These are phyloP conservation scores for Salvator merianae DNA, from an alignment of 2,113 vertebrate species.

Conservation along the genomic window DNA sequence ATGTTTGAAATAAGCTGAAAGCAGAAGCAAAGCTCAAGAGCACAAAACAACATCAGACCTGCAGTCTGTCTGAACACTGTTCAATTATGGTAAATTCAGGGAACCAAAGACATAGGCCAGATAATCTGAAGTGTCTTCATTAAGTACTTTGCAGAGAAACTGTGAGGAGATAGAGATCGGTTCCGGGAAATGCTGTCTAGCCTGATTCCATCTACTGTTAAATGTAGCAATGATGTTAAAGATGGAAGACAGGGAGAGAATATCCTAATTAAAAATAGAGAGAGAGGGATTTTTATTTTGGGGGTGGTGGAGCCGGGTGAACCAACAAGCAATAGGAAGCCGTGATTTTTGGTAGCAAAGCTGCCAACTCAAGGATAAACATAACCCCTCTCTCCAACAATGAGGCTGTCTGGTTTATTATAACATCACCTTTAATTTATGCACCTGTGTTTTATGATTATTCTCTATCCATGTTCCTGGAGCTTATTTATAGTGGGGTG, in stretches of 20 bases:
- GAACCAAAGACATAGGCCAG: background rate
- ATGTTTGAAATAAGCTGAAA: fast-evolving
- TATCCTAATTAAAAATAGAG: conserved; percentile 26
- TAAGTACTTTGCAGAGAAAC: background rate
- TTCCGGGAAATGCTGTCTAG: conserved; percentile 40
- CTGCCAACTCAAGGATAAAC: conserved; percentile 53
- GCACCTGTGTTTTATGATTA: conserved; percentile 57
- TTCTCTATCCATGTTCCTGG: conserved; percentile 46
- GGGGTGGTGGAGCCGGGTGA: fast-evolving
- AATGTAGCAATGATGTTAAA: background rate
- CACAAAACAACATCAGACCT: fast-evolving
- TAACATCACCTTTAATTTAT: conserved; percentile 57
- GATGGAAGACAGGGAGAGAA: background rate
- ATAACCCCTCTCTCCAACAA: conserved; percentile 15
- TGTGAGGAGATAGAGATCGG: conserved; percentile 20
- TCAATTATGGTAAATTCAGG: background rate
- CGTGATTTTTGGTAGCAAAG: conserved; percentile 23
- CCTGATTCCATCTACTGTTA: background rate
- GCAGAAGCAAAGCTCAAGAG: fast-evolving
- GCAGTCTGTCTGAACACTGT: background rate
- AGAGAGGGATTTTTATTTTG: background rate
- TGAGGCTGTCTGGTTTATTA: conserved; percentile 53
- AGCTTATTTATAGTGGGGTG: conserved; percentile 56
- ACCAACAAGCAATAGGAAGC: fast-evolving
- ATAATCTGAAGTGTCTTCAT: background rate